Evolutionary conservation across 2,113 vertebrate species (phyloP).

Genomic region (Malurus alboscapulatus): DNA sequence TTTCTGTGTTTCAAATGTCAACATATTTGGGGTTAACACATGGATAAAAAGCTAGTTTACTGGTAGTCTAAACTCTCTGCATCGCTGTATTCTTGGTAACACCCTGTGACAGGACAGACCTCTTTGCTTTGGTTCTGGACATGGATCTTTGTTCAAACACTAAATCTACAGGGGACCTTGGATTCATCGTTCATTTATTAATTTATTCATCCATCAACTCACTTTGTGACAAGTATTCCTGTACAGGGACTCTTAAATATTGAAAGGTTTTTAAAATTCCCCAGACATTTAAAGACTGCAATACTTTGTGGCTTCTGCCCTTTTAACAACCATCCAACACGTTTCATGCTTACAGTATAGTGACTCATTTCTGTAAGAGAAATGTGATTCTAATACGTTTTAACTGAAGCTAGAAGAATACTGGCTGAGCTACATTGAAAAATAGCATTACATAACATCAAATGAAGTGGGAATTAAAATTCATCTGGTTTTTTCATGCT

Average conservation of each 20-base stretch:
- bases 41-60: neutral
- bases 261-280: neutral
- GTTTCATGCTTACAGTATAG: neutral
- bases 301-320: neutral
- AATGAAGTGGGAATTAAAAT: slow-evolving; percentile 8
- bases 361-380: neutral
- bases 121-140: neutral
- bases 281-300: neutral
- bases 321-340: neutral
- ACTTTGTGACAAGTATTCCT: neutral
- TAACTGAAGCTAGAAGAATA: neutral
- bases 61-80: neutral
- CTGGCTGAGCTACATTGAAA: neutral
- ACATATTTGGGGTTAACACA: neutral
- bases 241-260: neutral
- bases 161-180: neutral
- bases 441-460: neutral
- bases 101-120: neutral
- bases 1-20: neutral
- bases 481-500: neutral
- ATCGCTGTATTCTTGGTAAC: neutral
- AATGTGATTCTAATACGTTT: neutral
- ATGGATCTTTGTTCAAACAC: neutral
- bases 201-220: neutral
- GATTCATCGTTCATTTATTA: neutral